Percentiles rank a stretch among this genome's conserved stretches.
phyloP scores from a whole-genome alignment of 2,888 invertebrate species.

The Agrochola lota region DNA sequence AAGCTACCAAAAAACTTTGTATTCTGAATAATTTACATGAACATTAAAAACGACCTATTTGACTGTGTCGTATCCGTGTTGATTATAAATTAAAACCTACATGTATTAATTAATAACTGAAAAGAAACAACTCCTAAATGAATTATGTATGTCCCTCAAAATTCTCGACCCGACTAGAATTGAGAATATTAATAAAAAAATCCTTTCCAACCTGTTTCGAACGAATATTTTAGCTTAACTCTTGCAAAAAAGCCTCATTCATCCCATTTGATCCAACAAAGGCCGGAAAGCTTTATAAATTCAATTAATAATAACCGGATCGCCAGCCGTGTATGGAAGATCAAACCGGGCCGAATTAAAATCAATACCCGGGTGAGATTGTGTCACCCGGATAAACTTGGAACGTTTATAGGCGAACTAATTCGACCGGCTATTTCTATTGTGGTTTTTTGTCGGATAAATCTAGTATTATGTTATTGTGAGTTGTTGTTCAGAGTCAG shows the following conservation, averaged over 20 bases:
- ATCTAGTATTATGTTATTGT: slow-evolving; percentile 1
- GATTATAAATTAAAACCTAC: slow-evolving; percentile 8
- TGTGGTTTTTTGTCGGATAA: slow-evolving; percentile 37
- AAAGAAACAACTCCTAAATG: slow-evolving; percentile 5
- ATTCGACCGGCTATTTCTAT: slow-evolving; percentile 46
- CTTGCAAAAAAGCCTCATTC: slow-evolving; percentile 49
- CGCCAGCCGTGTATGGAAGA: slow-evolving; percentile 47
- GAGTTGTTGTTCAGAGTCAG: background rate
- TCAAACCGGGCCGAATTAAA: slow-evolving; percentile 59
- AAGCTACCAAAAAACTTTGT: background rate
- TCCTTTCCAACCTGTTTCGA: slow-evolving; percentile 24
- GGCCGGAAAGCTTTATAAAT: slow-evolving; percentile 56
- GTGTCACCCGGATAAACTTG: slow-evolving; percentile 59
- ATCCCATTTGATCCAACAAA: slow-evolving; percentile 59
- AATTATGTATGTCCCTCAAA: slow-evolving; percentile 17
- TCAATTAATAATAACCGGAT: slow-evolving; percentile 64
- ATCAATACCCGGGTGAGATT: slow-evolving; percentile 66
- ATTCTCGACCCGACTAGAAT: background rate
- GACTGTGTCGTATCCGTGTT: background rate
- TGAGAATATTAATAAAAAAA: slow-evolving; percentile 20
- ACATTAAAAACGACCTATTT: background rate
- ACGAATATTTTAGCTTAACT: slow-evolving; percentile 51
- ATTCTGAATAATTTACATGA: background rate
- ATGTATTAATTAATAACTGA: slow-evolving; percentile 15
- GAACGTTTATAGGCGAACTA: slow-evolving; percentile 55